Conservation (phyloP, 1,140 invertebrate species). For the Telenomus remus region DNA sequence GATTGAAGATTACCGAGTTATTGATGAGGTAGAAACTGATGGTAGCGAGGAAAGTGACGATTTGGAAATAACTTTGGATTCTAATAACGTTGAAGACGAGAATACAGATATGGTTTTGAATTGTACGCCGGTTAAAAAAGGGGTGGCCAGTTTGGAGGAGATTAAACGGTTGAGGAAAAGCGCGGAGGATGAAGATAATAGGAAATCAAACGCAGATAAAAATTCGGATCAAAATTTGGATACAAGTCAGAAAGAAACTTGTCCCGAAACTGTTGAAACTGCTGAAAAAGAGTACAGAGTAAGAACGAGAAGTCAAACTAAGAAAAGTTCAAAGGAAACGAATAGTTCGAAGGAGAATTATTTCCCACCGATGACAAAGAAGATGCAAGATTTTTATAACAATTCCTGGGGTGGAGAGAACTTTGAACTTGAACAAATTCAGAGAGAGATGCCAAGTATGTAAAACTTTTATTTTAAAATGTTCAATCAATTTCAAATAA, state of each 20-base stretch:
- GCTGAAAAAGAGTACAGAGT: not conserved
- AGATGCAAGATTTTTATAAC: constrained; percentile 79
- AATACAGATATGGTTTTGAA: constrained; percentile 57
- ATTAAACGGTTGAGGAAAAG: constrained; percentile 52
- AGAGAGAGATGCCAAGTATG: constrained; percentile 77
- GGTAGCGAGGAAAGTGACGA: not conserved
- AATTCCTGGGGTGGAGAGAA: constrained; percentile 78
- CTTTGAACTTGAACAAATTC: constrained; percentile 75
- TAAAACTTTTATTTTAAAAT: constrained; percentile 58
- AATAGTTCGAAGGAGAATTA: not conserved
- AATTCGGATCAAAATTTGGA: no score
- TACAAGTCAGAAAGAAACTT: not conserved
- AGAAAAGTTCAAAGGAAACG: not conserved
- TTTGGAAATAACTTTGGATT: no score
- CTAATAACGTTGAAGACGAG: not conserved
- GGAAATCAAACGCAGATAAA: not conserved
- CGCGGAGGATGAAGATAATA: not conserved
- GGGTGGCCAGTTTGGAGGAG: constrained; percentile 54
- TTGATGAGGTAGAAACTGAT: not conserved
- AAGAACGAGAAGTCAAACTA: not conserved
- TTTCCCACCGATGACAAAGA: constrained; percentile 65
- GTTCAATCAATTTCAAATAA: not conserved
- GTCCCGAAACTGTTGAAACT: not conserved
- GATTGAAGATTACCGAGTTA: not conserved
- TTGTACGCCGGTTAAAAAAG: constrained; percentile 56